These are phyloP conservation scores for Gavia stellata DNA, from an alignment of 2,113 vertebrate species.

Conservation along the genomic window DNA sequence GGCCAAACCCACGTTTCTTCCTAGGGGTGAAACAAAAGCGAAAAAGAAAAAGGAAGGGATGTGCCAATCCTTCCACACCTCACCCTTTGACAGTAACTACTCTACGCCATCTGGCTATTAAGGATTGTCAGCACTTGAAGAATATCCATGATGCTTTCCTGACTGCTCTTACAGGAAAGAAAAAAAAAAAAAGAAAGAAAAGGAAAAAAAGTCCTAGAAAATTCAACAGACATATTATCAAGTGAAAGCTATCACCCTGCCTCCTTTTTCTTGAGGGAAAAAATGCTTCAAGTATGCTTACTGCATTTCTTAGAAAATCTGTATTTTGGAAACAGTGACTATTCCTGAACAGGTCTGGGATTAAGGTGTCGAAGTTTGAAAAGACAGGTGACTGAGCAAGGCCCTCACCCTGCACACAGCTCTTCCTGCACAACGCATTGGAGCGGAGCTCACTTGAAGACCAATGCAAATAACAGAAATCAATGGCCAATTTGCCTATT, in stretches of 20 bases:
- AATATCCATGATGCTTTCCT: not conserved
- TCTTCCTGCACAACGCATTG: fast-evolving
- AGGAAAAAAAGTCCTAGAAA: not conserved
- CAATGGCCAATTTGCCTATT: not conserved
- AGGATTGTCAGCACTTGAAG: not conserved
- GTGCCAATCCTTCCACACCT: not conserved
- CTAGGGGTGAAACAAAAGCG: not conserved
- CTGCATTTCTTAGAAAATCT: not conserved
- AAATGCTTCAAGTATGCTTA: not conserved
- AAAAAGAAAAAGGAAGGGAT: not conserved
- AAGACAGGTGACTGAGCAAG: not conserved
- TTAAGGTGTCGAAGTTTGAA: not conserved
- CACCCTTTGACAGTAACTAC: conserved; percentile 7
- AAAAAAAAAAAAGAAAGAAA: not conserved
- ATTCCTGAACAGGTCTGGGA: not conserved
- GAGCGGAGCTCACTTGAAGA: not conserved
- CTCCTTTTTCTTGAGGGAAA: not conserved
- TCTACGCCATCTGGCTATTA: not conserved
- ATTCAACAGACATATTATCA: not conserved
- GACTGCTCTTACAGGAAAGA: not conserved
- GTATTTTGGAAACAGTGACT: not conserved
- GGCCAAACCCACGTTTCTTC: not conserved
- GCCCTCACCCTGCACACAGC: not conserved
- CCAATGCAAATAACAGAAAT: not conserved
- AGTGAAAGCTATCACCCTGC: not conserved